A percentile compares a stretch with the other conserved stretches of the same genome.
Conservation (phyloP, 2,797 vertebrate species). For the Chloroceryle amazona region DNA sequence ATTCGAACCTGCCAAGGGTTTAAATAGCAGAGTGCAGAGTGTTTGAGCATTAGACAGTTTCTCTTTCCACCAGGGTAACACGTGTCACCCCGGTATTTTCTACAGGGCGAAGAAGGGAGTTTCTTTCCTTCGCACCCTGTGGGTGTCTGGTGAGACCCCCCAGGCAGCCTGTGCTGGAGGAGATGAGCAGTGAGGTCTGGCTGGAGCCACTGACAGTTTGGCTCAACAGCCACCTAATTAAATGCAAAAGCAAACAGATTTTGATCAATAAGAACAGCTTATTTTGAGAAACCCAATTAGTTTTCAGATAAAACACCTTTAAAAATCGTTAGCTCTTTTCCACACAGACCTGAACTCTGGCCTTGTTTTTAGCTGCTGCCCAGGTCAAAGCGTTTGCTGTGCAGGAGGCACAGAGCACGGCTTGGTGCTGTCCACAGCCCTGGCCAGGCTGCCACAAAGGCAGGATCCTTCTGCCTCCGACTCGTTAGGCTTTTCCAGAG, state of each 20-base stretch:
- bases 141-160: background rate
- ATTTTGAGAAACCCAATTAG: background rate
- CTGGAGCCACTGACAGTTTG: background rate
- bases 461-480: background rate
- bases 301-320: background rate
- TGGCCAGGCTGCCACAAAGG: background rate
- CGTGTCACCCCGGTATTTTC: background rate
- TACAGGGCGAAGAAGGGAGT: background rate
- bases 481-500: background rate
- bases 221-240: background rate
- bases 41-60: background rate
- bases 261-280: background rate
- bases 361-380: background rate
- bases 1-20: background rate
- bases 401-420: rapidly evolving
- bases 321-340: background rate
- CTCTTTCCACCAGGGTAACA: too few species aligned
- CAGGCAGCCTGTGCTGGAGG: background rate
- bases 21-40: background rate
- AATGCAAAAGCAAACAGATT: background rate
- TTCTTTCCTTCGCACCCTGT: background rate
- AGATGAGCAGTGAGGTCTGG: background rate
- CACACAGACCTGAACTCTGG: background rate
- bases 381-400: background rate
- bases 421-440: background rate